Percentiles rank a stretch among this genome's conserved stretches.
Conservation (phyloP, 2,797 vertebrate species). For the Bradypus variegatus region DNA sequence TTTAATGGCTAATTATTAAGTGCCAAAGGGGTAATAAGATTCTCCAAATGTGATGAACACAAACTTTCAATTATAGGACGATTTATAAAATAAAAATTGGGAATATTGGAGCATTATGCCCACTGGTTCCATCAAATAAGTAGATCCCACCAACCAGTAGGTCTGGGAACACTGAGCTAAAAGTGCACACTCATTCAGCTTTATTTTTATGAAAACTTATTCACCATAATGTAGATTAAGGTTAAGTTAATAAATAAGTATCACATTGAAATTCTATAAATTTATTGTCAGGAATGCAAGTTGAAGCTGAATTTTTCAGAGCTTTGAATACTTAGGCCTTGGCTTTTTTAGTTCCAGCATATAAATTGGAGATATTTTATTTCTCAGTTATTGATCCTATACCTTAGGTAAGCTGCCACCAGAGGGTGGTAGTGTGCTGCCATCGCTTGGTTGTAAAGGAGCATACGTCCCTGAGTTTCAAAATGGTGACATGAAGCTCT, state of each 20-base stretch:
- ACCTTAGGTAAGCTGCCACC: constrained; percentile 12
- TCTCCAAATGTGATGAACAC: constrained; percentile 37
- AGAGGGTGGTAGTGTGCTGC: constrained; percentile 45
- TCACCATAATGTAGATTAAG: background rate
- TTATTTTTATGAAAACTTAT: constrained; percentile 18
- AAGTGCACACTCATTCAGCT: background rate
- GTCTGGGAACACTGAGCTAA: background rate
- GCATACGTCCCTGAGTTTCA: background rate
- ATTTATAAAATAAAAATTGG: background rate
- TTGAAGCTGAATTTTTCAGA: background rate
- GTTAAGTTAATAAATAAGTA: background rate
- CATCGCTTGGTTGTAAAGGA: background rate
- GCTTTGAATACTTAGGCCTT: background rate
- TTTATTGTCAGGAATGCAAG: background rate
- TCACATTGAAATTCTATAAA: background rate
- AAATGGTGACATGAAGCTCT: constrained; percentile 33
- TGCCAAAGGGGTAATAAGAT: constrained; percentile 38
- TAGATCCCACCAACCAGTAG: background rate
- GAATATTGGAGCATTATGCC: background rate
- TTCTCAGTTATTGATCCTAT: background rate
- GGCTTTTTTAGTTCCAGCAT: background rate
- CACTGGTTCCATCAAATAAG: background rate
- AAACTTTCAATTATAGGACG: background rate
- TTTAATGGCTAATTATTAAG: constrained; percentile 48
- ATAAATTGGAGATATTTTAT: background rate